phyloP scores from a whole-genome alignment of 2,888 invertebrate genomes.

The Diplolepis rosae region DNA sequence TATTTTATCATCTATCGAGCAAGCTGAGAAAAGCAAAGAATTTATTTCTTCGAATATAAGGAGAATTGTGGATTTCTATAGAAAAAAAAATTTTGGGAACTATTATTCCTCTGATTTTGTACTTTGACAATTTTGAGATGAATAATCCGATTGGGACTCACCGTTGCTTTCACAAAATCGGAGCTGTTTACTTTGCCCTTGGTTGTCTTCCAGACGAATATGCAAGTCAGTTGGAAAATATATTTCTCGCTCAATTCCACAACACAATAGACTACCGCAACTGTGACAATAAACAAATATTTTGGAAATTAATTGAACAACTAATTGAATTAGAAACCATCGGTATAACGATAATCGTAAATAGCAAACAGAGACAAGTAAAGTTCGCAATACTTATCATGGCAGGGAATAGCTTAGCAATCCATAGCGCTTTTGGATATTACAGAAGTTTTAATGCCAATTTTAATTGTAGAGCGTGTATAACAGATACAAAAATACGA shows the following conservation, averaged over 20 bases:
- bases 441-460: slow-evolving; percentile 39
- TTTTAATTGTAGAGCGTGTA: slow-evolving; percentile 41
- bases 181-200: slow-evolving; percentile 44
- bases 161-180: no score
- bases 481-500: slow-evolving; percentile 30
- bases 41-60: slow-evolving; percentile 35
- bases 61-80: no score
- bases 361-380: not conserved
- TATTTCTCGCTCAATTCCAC: slow-evolving; percentile 50
- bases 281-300: slow-evolving; percentile 41
- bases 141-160: no score
- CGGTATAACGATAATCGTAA: slow-evolving; percentile 35
- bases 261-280: slow-evolving; percentile 37
- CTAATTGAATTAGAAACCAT: slow-evolving; percentile 39
- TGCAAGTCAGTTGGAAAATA: slow-evolving; percentile 46
- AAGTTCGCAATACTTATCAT: not conserved
- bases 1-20: slow-evolving; percentile 38
- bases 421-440: slow-evolving; percentile 35
- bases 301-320: slow-evolving; percentile 38
- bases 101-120: no score
- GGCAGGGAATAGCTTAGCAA: not conserved
- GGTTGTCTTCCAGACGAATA: slow-evolving; percentile 41
- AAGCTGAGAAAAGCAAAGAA: slow-evolving; percentile 33
- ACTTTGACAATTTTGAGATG: no score
- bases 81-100: no score